phyloP scores from a whole-genome alignment of 2,113 vertebrate genomes.

The Datnioides undecimradiatus region DNA sequence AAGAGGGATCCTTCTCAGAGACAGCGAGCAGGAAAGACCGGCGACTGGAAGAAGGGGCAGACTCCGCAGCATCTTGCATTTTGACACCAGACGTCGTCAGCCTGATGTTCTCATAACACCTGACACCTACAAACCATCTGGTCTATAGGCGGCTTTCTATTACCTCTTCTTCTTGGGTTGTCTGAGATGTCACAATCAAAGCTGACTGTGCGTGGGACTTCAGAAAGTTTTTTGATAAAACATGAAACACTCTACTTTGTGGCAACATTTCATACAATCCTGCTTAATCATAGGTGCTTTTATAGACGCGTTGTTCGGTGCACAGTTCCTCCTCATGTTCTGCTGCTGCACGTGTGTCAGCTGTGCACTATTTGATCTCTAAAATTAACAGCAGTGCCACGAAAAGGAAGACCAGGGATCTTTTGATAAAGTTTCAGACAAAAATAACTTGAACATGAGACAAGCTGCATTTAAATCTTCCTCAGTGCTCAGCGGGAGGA shows the following conservation, averaged over 20 bases:
- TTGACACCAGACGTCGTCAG: conserved; percentile 51
- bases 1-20: conserved; percentile 16
- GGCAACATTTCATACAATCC: background rate
- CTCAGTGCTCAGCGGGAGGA: background rate
- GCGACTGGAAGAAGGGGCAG: conserved; percentile 38
- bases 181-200: conserved; percentile 46
- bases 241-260: background rate
- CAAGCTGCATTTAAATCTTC: conserved; percentile 8
- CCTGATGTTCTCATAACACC: conserved; percentile 73
- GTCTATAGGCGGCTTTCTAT: conserved; percentile 53
- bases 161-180: conserved; percentile 10
- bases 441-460: conserved; percentile 36
- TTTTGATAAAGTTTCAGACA: conserved; percentile 25
- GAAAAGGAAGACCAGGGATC: background rate
- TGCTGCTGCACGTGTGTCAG: background rate
- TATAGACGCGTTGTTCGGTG: background rate
- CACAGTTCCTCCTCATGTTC: background rate
- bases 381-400: conserved; percentile 16
- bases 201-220: conserved; percentile 11
- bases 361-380: background rate
- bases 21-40: conserved; percentile 7
- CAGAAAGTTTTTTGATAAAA: background rate
- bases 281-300: background rate
- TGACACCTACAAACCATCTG: conserved; percentile 73
- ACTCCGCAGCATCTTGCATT: conserved; percentile 38